These are phyloP conservation scores for Luperina nickerlii DNA, from an alignment of 2,888 invertebrate genomes.

Conservation along the genomic window DNA sequence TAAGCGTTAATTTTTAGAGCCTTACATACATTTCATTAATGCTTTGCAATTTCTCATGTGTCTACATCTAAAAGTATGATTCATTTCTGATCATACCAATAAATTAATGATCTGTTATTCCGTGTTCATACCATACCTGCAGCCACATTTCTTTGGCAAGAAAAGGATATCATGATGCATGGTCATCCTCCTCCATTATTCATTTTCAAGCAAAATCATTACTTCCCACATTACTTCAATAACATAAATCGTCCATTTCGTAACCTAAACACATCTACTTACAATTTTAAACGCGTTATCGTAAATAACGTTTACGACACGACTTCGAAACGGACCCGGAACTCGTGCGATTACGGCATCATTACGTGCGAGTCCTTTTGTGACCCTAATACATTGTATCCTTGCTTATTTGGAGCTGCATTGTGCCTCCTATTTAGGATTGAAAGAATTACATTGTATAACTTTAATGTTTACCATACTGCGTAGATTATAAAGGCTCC, in stretches of 20 bases:
- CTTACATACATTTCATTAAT: neutral
- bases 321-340: conserved; percentile 47
- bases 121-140: neutral
- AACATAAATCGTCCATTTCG: conserved; percentile 32
- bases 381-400: conserved; percentile 39
- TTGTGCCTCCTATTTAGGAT: conserved; percentile 21
- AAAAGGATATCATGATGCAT: no score
- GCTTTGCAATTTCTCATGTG: neutral
- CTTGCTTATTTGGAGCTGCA: conserved; percentile 44
- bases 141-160: neutral
- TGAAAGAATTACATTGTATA: conserved; percentile 44
- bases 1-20: neutral
- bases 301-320: conserved; percentile 49
- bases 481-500: neutral
- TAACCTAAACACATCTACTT: conserved; percentile 28
- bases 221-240: neutral
- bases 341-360: conserved; percentile 48
- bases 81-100: neutral
- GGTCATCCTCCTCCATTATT: no score
- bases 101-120: neutral
- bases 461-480: neutral
- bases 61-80: neutral
- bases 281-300: conserved; percentile 37
- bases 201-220: neutral
- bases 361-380: conserved; percentile 59